Conservation (phyloP, 2,797 vertebrate species). For the Manis pentadactyla region DNA sequence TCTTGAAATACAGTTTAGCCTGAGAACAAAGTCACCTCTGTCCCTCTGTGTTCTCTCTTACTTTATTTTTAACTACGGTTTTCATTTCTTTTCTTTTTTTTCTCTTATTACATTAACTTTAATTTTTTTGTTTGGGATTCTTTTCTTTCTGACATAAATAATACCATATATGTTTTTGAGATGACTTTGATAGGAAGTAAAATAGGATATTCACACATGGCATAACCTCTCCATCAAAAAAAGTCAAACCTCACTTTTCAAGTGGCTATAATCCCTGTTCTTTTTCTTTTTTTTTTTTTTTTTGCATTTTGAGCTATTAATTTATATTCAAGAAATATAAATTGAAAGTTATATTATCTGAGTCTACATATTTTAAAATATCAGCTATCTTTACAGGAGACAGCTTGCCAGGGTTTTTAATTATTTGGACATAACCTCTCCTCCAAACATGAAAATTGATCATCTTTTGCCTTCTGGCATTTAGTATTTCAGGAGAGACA, state of each 20-base stretch:
- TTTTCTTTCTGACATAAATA: slow-evolving; percentile 14
- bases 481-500: neutral
- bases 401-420: neutral
- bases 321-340: neutral
- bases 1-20: neutral
- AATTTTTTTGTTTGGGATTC: neutral
- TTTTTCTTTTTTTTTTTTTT: neutral
- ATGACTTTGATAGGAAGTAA: slow-evolving; percentile 32
- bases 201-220: neutral
- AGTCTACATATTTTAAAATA: neutral
- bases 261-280: neutral
- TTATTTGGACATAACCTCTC: neutral
- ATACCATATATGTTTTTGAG: neutral
- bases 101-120: neutral
- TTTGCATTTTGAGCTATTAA: neutral
- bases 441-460: neutral
- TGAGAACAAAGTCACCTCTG: slow-evolving; percentile 8
- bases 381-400: neutral
- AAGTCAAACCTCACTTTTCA: neutral
- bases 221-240: neutral
- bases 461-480: neutral
- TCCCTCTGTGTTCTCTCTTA: neutral
- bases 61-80: neutral
- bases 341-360: neutral
- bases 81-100: neutral